phyloP scores from a whole-genome alignment of 2,888 invertebrate species.

The Lycia hirtaria region DNA sequence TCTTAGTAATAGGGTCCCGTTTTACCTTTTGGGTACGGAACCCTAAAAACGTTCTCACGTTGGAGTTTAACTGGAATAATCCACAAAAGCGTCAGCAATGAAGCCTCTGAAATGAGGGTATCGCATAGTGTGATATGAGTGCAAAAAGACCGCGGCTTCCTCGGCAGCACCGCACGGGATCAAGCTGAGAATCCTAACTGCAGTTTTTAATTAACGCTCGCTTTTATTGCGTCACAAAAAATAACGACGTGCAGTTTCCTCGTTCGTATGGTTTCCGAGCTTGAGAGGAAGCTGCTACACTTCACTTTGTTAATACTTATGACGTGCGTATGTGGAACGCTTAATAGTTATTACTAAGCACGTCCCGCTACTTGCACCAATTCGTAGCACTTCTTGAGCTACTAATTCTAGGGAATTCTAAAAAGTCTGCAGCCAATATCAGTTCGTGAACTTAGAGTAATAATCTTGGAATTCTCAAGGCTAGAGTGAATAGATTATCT shows the following conservation, averaged over 20 bases:
- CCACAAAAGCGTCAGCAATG: slow-evolving; percentile 30
- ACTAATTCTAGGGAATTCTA: slow-evolving; percentile 23
- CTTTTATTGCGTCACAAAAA: slow-evolving; percentile 64
- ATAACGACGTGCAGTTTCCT: slow-evolving; percentile 57
- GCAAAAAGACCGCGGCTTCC: slow-evolving; percentile 31
- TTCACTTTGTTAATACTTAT: slow-evolving; percentile 37
- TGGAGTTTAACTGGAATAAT: slow-evolving; percentile 14
- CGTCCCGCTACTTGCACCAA: too few species aligned
- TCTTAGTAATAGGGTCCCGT: too few species aligned
- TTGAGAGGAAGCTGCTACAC: slow-evolving; percentile 38
- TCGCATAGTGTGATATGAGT: slow-evolving; percentile 32
- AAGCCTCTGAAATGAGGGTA: slow-evolving; percentile 34
- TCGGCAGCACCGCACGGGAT: slow-evolving; percentile 32
- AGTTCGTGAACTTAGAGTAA: too few species aligned
- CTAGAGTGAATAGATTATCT: too few species aligned
- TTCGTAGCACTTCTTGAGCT: slow-evolving; percentile 9
- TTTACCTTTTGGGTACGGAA: too few species aligned
- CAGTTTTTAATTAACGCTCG: slow-evolving; percentile 73
- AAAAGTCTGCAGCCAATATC: too few species aligned
- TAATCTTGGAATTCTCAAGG: too few species aligned
- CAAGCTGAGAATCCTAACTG: slow-evolving; percentile 60
- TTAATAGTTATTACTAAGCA: slow-evolving; percentile 29
- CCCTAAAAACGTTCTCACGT: background rate
- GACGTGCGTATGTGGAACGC: slow-evolving; percentile 21
- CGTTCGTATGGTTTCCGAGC: slow-evolving; percentile 57